A percentile compares a stretch with the other conserved stretches of the same genome.
These are phyloP conservation scores for Lucinisca nassula DNA, from an alignment of 2,888 invertebrate species.

Conservation along the genomic window DNA sequence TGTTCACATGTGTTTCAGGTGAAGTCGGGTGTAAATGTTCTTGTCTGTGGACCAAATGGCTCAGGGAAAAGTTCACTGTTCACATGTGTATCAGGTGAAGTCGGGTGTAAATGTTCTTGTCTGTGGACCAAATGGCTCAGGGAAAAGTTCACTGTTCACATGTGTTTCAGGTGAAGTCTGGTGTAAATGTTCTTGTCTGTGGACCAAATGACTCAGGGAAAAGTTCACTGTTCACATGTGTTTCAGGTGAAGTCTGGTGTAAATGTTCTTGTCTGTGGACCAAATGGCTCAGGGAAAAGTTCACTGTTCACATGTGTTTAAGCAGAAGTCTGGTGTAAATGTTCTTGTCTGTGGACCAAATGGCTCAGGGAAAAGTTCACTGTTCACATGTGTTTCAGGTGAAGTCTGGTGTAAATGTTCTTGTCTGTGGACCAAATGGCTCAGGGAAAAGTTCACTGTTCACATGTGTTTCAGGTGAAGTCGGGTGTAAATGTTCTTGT, in stretches of 20 bases:
- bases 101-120: slow-evolving; percentile 99
- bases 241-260: slow-evolving; percentile 94
- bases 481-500: slow-evolving; percentile 99
- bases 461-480: slow-evolving; percentile 90
- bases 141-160: no score
- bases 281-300: slow-evolving; percentile 99
- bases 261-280: slow-evolving; percentile 99
- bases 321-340: slow-evolving; percentile 96
- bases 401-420: slow-evolving; percentile 97
- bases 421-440: slow-evolving; percentile 99
- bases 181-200: slow-evolving; percentile 98
- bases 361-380: slow-evolving; percentile 98
- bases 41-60: slow-evolving; percentile 99
- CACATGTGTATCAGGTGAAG: slow-evolving; percentile 90
- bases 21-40: slow-evolving; percentile 97
- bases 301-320: no score
- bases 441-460: slow-evolving; percentile 98
- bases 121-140: slow-evolving; percentile 99
- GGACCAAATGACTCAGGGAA: slow-evolving; percentile 99
- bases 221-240: no score
- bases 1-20: slow-evolving; percentile 89
- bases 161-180: slow-evolving; percentile 91
- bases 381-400: slow-evolving; percentile 89
- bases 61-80: slow-evolving; percentile 98
- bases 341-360: slow-evolving; percentile 99